Evolutionary conservation across 2,113 vertebrate genomes (phyloP).

Genomic region (Gobius niger): DNA sequence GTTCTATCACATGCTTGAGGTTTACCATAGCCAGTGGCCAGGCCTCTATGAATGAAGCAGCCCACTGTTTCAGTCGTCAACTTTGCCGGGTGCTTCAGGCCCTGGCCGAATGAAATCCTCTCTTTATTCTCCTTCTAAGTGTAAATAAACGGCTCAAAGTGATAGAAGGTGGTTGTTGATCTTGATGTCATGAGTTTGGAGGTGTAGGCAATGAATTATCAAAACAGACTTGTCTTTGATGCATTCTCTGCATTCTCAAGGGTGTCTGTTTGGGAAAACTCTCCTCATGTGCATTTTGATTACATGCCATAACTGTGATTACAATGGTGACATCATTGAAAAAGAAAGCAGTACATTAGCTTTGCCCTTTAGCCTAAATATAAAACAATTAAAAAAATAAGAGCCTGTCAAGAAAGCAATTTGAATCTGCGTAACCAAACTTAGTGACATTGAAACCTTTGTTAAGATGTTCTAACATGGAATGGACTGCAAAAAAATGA

Average conservation of each 20-base stretch:
- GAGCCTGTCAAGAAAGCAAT: conserved; percentile 14
- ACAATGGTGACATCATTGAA: conserved; percentile 2
- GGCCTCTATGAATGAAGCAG: conserved; percentile 26
- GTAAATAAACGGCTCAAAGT: neutral
- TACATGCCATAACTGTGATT: neutral
- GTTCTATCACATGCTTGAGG: conserved; percentile 25
- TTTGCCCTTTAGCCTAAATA: neutral
- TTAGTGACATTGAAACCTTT: too few relatives aligned
- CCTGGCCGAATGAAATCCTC: conserved; percentile 5
- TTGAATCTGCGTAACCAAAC: neutral
- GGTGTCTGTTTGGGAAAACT: neutral
- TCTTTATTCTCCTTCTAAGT: conserved; percentile 28
- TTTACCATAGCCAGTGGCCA: conserved; percentile 6
- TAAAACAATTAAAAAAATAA: neutral
- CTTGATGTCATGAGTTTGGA: conserved; percentile 10
- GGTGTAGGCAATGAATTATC: conserved; percentile 12
- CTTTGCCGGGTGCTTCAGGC: conserved; percentile 38
- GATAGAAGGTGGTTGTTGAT: conserved; percentile 7
- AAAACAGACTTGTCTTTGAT: conserved; percentile 8
- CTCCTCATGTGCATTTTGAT: neutral
- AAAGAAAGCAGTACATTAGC: neutral
- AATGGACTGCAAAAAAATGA: too few relatives aligned
- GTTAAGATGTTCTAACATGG: too few relatives aligned
- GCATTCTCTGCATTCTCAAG: neutral
- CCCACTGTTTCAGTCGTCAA: conserved; percentile 14